A percentile compares a stretch with the other conserved stretches of the same genome.
Evolutionary conservation across 2,113 vertebrate genomes (phyloP).

Genomic region (Elgaria multicarinata): DNA sequence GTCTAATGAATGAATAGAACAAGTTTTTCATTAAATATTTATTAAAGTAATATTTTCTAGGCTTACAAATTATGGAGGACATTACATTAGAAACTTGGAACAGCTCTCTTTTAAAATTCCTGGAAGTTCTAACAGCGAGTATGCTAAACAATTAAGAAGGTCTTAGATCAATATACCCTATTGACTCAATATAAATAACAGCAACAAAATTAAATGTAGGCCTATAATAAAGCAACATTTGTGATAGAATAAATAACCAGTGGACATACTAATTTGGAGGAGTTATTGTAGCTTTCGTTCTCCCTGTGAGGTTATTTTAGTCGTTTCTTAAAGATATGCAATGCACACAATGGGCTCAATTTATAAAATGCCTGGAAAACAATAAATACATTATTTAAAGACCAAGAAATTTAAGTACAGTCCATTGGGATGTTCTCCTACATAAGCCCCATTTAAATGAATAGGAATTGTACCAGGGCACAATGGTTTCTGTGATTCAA

Average conservation of each 20-base stretch:
- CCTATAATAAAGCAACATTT: conserved; percentile 27
- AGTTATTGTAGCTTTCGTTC: neutral
- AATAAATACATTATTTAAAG: neutral
- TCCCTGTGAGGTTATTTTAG: neutral
- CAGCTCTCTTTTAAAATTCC: conserved; percentile 15
- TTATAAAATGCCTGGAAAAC: neutral
- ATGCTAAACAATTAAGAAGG: conserved; percentile 33
- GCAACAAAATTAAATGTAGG: conserved; percentile 22
- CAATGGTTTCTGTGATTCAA: neutral
- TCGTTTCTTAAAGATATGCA: neutral
- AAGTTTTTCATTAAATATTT: conserved; percentile 84
- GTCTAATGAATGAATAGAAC: conserved; percentile 78
- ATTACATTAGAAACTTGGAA: conserved; percentile 61
- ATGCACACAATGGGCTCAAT: neutral
- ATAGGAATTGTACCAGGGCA: neutral
- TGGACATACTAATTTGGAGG: neutral
- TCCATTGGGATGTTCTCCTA: neutral
- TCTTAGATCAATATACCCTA: conserved; percentile 34
- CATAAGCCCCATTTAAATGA: neutral
- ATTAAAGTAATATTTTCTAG: conserved; percentile 80
- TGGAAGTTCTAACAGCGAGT: neutral
- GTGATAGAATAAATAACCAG: neutral
- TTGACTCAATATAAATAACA: conserved; percentile 24
- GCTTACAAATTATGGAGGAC: conserved; percentile 62
- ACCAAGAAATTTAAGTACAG: neutral